phyloP scores from a whole-genome alignment of 2,797 vertebrate species.

The Etheostoma nigrum region DNA sequence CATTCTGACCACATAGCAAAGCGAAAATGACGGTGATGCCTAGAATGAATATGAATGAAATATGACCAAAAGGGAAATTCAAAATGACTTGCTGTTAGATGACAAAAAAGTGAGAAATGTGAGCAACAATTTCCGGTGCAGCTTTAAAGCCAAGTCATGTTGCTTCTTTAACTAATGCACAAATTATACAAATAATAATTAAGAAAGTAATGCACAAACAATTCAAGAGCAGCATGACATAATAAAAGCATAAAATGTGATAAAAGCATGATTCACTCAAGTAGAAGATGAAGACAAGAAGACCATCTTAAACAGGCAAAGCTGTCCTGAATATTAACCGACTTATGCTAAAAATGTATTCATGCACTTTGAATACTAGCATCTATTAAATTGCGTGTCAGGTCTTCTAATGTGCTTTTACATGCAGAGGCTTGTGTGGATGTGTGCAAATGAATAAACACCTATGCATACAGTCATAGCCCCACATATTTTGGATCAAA shows the following conservation, averaged over 20 bases:
- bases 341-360: constrained; percentile 1
- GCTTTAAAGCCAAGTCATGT: background rate
- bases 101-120: background rate
- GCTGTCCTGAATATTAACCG: constrained; percentile 7
- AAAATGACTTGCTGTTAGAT: background rate
- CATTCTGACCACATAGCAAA: background rate
- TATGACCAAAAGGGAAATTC: too few relatives aligned
- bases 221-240: background rate
- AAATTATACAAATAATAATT: too few relatives aligned
- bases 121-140: background rate
- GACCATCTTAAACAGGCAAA: background rate
- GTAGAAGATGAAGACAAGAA: background rate
- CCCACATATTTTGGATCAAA: constrained; percentile 9
- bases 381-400: constrained; percentile 4
- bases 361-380: constrained; percentile 17
- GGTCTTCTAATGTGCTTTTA: background rate
- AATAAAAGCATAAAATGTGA: constrained; percentile 1
- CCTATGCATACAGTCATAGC: background rate
- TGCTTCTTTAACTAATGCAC: background rate
- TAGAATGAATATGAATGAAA: background rate
- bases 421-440: background rate
- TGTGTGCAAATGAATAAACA: background rate
- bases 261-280: background rate
- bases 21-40: too few relatives aligned
- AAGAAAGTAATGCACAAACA: background rate